Evolutionary conservation across 2,888 invertebrate genomes (phyloP), one percentile per base, ranked within the genome.

Genomic region (Hirudinaria manillensis): DNA sequence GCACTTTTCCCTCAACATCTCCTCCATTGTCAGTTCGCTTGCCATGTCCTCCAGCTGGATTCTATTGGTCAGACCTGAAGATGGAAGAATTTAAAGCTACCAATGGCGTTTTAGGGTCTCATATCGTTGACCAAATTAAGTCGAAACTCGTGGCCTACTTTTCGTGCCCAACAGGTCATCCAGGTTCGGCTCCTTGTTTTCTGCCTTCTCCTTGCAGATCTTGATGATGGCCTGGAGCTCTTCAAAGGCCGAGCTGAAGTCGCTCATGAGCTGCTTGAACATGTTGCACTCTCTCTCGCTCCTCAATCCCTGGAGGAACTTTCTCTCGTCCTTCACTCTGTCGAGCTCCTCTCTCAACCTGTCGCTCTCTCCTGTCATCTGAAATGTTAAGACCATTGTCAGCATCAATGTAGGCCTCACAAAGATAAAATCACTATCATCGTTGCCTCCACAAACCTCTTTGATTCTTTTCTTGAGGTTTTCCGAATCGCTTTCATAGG

Each of bases 141-240:
- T 45, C 45, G 16, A 45, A 45, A 45, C 45, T n/a, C n/a, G n/a
- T n/a, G 45, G 10, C 45, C 45, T 61, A 61, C 61, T 61, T 61
- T 61, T 61, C 10, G 61, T 61, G 24, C 68, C 68, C 32, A 68
- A 34, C 29, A 68, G 68, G 36, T 32, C 36, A n/a, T 68, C 68
- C 16, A 68, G 34, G 68, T 32, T 32, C 32, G 36, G 34, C n/a
- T 68, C 68, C 68, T 68, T 68, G 32, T 32, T 32, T 16, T 68
- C 68, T 1, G 29, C 36, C 68, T 68, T 68, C 32, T 68, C 68
- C 27, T 68, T 68, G 68, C 32, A 34, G 68, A 68, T 68, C 68
- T 34, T 68, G 68, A 68, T 68, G 68, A 68, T 68, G 13, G 32
- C 36, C 68, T 36, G 29, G 4, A 68, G 68, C 7, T 68, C 36